phyloP scores from a whole-genome alignment of 2,113 vertebrate species.

The Maccullochella peelii region DNA sequence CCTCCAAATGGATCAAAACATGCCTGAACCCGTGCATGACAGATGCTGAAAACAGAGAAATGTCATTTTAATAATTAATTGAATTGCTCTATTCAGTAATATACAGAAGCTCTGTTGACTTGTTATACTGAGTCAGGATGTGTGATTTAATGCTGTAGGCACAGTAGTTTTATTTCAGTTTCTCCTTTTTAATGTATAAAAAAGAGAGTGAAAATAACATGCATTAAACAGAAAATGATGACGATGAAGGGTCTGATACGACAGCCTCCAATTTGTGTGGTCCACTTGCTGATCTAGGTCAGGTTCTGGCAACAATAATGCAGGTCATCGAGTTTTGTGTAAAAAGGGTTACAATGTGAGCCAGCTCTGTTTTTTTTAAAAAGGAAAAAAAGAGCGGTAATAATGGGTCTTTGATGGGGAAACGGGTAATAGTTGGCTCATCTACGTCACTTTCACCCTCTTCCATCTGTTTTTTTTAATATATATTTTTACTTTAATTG shows the following conservation, averaged over 20 bases:
- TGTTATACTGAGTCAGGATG: neutral
- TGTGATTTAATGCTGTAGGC: neutral
- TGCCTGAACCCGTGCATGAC: neutral
- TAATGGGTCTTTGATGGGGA: neutral
- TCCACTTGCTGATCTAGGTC: neutral
- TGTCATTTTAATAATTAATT: neutral
- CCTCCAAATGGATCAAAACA: neutral
- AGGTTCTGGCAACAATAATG: neutral
- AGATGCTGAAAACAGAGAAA: neutral
- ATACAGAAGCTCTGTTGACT: neutral
- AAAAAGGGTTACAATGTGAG: no score
- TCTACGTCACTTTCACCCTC: neutral
- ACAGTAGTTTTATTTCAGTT: neutral
- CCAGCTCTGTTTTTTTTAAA: neutral
- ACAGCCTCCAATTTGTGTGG: neutral
- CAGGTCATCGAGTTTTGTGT: neutral
- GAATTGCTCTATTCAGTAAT: neutral
- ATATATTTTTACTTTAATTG: neutral
- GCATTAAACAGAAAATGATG: no score
- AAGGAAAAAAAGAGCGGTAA: accelerated
- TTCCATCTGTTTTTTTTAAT: no score
- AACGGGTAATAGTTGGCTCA: neutral
- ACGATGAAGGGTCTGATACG: neutral
- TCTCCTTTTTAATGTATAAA: neutral
- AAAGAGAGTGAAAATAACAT: no score